A percentile compares a stretch with the other conserved stretches of the same genome.
Conservation (phyloP, 2,797 vertebrate genomes). For the Hypotaenidia philippensis region DNA sequence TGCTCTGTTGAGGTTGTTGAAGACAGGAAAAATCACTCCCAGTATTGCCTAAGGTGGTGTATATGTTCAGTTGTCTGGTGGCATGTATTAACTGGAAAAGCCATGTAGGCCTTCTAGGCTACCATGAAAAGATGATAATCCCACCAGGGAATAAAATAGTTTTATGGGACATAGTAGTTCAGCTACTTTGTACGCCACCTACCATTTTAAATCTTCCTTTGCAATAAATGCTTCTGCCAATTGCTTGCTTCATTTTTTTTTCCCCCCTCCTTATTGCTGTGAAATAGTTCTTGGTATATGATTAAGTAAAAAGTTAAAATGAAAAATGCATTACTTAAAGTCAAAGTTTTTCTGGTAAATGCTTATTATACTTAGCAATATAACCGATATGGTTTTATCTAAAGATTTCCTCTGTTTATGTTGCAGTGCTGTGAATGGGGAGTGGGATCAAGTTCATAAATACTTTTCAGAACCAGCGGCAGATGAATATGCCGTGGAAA, state of each 20-base stretch:
- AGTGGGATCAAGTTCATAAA: neutral
- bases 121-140: neutral
- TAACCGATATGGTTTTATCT: neutral
- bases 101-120: neutral
- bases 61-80: neutral
- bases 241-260: neutral
- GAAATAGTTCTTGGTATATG: neutral
- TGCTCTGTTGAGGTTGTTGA: neutral
- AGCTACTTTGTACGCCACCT: rapidly evolving
- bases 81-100: neutral
- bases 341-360: neutral
- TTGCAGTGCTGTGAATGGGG: neutral
- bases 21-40: neutral
- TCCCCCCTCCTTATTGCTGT: neutral
- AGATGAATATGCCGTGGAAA: neutral
- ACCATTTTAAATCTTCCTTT: neutral
- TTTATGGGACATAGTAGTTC: neutral
- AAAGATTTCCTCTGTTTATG: neutral
- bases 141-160: neutral
- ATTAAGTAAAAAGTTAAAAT: neutral
- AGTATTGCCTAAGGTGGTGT: neutral
- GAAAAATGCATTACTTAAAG: neutral
- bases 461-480: neutral
- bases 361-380: neutral
- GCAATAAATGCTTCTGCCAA: neutral